These are phyloP conservation scores for Mechanitis mazaeus DNA, from an alignment of 2,888 invertebrate species.

Conservation along the genomic window DNA sequence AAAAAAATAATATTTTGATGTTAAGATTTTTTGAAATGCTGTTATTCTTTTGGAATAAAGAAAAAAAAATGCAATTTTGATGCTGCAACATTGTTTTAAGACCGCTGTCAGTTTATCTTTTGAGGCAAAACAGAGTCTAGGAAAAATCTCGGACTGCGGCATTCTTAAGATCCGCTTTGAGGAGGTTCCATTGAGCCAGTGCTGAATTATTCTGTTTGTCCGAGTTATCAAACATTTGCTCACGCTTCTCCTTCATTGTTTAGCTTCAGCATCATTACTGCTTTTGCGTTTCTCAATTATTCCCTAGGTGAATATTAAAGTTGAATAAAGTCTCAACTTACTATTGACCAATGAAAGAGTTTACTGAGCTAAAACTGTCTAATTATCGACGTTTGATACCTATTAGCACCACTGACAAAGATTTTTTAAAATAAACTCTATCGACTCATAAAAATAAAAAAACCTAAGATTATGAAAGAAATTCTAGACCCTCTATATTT, in stretches of 20 bases:
- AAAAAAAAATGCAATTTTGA: neutral
- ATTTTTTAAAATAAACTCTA: too few relatives aligned
- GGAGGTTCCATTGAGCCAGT: conserved; percentile 53
- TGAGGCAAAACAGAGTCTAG: conserved; percentile 38
- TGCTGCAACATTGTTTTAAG: neutral
- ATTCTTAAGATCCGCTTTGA: conserved; percentile 53
- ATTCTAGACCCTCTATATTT: too few relatives aligned
- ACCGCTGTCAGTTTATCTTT: neutral
- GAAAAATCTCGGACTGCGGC: conserved; percentile 53
- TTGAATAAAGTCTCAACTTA: neutral
- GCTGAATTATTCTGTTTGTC: conserved; percentile 71
- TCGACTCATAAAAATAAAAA: too few relatives aligned
- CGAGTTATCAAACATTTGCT: conserved; percentile 54
- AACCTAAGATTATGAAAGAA: too few relatives aligned
- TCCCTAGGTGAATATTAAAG: conserved; percentile 9
- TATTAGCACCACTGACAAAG: too few relatives aligned
- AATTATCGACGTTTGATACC: too few relatives aligned
- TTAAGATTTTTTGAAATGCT: neutral
- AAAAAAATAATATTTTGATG: neutral
- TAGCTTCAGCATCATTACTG: conserved; percentile 39
- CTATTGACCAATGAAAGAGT: neutral
- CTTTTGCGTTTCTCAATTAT: conserved; percentile 22
- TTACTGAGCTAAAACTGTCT: too few relatives aligned
- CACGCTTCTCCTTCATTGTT: conserved; percentile 33
- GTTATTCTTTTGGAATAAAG: neutral